phyloP scores from a whole-genome alignment of 2,888 invertebrate species.

The Ctenicera cuprea region DNA sequence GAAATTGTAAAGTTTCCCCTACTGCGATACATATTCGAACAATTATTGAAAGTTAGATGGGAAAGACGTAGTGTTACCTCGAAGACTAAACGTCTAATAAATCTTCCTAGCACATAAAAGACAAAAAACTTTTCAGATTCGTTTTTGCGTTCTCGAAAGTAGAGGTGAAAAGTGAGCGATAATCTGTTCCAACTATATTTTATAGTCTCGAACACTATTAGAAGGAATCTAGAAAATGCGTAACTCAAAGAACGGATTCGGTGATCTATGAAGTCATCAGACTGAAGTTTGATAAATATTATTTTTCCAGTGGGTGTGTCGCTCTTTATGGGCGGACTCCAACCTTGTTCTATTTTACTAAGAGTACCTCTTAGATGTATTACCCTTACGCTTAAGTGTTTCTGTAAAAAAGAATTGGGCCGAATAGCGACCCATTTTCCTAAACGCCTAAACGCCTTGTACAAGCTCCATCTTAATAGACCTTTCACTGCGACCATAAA shows the following conservation, averaged over 20 bases:
- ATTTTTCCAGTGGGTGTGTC: constrained; percentile 13
- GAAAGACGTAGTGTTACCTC: neutral
- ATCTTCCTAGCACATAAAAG: neutral
- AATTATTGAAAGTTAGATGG: neutral
- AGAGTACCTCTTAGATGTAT: constrained; percentile 25
- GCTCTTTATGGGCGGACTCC: neutral
- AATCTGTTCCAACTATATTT: constrained; percentile 22
- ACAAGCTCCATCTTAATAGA: constrained; percentile 8
- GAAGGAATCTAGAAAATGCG: constrained; percentile 11
- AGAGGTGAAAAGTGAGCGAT: constrained; percentile 22
- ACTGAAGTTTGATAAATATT: constrained; percentile 14
- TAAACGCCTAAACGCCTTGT: constrained; percentile 7
- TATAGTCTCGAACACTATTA: constrained; percentile 10
- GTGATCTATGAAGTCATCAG: constrained; percentile 14
- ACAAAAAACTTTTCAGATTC: constrained; percentile 7
- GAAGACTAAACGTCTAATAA: constrained; percentile 9
- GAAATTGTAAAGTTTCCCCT: neutral
- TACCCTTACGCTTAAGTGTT: constrained; percentile 16
- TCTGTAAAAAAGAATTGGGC: constrained; percentile 27
- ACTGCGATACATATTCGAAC: neutral
- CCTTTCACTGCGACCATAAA: constrained; percentile 3
- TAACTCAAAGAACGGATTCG: constrained; percentile 14
- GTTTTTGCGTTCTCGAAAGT: constrained; percentile 14
- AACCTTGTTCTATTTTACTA: constrained; percentile 28
- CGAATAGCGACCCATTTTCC: constrained; percentile 26